A percentile compares a stretch with the other conserved stretches of the same genome.
phyloP scores from a whole-genome alignment of 2,888 invertebrate species.

The Sarcophaga variegata region DNA sequence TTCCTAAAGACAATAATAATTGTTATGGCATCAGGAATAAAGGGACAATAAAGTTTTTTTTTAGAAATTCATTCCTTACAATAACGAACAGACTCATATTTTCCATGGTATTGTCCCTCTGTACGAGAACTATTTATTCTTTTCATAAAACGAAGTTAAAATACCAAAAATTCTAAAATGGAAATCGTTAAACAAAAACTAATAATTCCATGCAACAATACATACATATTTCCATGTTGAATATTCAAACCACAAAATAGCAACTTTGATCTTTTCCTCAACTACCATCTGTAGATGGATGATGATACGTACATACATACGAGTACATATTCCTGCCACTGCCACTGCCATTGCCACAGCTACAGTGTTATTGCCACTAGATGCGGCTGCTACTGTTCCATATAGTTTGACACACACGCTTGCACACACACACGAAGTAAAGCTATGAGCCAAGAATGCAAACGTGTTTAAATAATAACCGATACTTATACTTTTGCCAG shows the following conservation, averaged over 20 bases:
- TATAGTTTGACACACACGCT: neutral
- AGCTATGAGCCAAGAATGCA: conserved; percentile 57
- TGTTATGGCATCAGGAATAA: no score
- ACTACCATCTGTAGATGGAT: neutral
- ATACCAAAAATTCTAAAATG: conserved; percentile 56
- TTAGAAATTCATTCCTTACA: no score
- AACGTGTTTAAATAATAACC: conserved; percentile 62
- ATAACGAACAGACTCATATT: neutral
- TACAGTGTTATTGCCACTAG: neutral
- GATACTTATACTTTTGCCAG: neutral
- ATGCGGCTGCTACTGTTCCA: neutral
- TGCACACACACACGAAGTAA: conserved; percentile 5
- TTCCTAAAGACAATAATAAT: no score
- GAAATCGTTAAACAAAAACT: conserved; percentile 46
- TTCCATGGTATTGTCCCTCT: neutral
- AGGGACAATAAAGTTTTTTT: no score
- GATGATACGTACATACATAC: neutral
- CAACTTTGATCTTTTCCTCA: conserved; percentile 66
- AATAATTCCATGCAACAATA: conserved; percentile 60
- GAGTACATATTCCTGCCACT: neutral
- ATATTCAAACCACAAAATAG: conserved; percentile 69
- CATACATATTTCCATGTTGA: conserved; percentile 52
- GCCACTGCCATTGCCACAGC: neutral
- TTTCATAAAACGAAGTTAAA: conserved; percentile 38
- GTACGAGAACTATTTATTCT: conserved; percentile 48